Evolutionary conservation across 2,888 invertebrate genomes (phyloP).

Genomic region (Apotomis capreana): DNA sequence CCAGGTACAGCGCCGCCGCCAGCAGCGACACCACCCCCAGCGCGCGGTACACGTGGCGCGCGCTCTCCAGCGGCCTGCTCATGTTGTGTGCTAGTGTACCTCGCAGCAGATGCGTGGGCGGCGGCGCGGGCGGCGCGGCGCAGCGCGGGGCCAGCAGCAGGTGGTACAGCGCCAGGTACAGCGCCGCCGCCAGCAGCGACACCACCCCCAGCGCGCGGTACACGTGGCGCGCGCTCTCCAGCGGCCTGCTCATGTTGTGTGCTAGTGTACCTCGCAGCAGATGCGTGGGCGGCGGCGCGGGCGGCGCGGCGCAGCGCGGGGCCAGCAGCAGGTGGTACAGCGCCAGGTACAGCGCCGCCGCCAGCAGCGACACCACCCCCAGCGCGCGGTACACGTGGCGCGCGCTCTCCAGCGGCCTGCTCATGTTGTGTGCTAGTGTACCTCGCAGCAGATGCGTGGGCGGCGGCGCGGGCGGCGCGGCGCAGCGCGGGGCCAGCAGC

Average conservation of each 20-base stretch:
- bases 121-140: slow-evolving; percentile 86
- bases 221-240: slow-evolving; percentile 74
- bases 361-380: slow-evolving; percentile 85
- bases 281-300: slow-evolving; percentile 85
- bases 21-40: slow-evolving; percentile 87
- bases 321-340: slow-evolving; percentile 89
- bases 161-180: slow-evolving; percentile 90
- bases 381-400: slow-evolving; percentile 85
- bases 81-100: no score
- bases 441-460: slow-evolving; percentile 87
- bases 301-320: slow-evolving; percentile 87
- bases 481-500: slow-evolving; percentile 88
- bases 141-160: slow-evolving; percentile 89
- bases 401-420: slow-evolving; percentile 67
- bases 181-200: slow-evolving; percentile 85
- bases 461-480: slow-evolving; percentile 86
- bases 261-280: slow-evolving; percentile 85
- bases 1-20: slow-evolving; percentile 87
- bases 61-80: slow-evolving; percentile 67
- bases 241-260: slow-evolving; percentile 68
- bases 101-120: slow-evolving; percentile 86
- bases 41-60: slow-evolving; percentile 83
- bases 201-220: slow-evolving; percentile 87
- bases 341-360: slow-evolving; percentile 87
- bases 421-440: slow-evolving; percentile 54